These are phyloP conservation scores for Tetrax tetrax DNA, from an alignment of 2,113 vertebrate species.

Conservation along the genomic window DNA sequence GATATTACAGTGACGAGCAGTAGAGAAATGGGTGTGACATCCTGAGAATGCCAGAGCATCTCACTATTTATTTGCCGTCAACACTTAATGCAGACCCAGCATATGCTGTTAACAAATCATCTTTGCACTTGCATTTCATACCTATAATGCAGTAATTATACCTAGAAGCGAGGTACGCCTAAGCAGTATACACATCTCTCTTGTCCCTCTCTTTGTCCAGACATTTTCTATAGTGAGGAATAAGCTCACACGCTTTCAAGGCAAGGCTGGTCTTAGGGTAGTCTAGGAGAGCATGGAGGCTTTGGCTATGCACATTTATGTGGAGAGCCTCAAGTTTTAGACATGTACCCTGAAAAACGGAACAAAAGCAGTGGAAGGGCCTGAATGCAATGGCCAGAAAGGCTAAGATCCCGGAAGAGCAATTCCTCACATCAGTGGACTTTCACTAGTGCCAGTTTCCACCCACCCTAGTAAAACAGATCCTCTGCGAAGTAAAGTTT, in stretches of 20 bases:
- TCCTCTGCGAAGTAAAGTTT: background rate
- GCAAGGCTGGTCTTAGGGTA: background rate
- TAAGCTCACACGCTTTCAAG: background rate
- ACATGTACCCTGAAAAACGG: accelerated
- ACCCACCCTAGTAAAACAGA: background rate
- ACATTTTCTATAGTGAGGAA: background rate
- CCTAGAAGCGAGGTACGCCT: background rate
- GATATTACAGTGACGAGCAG: background rate
- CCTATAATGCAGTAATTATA: background rate
- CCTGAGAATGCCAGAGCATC: background rate
- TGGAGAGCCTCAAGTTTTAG: background rate
- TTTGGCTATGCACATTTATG: background rate
- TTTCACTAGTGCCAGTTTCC: background rate
- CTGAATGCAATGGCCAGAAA: background rate
- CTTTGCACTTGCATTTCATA: background rate
- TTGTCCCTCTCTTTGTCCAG: background rate
- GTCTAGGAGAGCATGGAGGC: background rate
- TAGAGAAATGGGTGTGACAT: conserved; percentile 12
- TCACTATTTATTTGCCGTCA: background rate
- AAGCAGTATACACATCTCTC: background rate
- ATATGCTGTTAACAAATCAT: conserved; percentile 18
- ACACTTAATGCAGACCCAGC: conserved; percentile 1
- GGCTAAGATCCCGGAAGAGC: background rate
- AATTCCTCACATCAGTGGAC: background rate
- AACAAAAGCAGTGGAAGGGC: background rate